Conservation (phyloP, 23 tunicate genomes). For the Pegea sp. region DNA sequence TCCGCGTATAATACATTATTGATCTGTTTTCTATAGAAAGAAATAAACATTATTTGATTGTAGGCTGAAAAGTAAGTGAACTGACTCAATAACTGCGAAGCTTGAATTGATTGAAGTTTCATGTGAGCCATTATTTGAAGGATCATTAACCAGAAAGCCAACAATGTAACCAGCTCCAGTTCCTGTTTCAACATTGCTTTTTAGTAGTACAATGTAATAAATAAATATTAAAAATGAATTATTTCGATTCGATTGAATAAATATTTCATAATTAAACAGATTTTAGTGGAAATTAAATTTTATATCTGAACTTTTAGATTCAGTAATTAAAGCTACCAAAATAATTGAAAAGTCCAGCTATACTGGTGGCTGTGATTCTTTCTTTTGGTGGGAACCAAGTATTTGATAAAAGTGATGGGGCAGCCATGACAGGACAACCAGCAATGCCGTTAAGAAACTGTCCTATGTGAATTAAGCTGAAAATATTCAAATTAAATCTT, state of each 20-base stretch:
- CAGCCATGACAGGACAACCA: conserved; percentile 84
- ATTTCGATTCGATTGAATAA: background rate
- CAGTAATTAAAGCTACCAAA: conserved; percentile 65
- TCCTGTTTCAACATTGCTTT: no score
- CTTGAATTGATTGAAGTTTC: background rate
- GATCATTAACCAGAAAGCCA: conserved; percentile 39
- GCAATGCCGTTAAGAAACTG: conserved; percentile 73
- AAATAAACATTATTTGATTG: background rate
- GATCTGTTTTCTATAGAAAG: conserved; percentile 10
- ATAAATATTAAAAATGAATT: no score
- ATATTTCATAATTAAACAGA: background rate
- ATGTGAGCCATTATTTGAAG: conserved; percentile 5
- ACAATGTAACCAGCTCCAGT: conserved; percentile 60
- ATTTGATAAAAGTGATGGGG: conserved; percentile 62
- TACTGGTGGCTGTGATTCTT: conserved; percentile 82
- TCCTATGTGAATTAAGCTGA: conserved; percentile 61
- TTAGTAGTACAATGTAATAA: no score
- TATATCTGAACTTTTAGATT: no score
- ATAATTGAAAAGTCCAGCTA: conserved; percentile 53
- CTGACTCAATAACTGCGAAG: background rate
- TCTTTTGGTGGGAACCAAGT: conserved; percentile 78
- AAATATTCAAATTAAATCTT: background rate
- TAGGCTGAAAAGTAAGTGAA: no score
- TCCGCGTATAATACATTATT: conserved; percentile 40
- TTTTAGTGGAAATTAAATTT: background rate